Percentiles rank a stretch among this genome's conserved stretches.
These are phyloP conservation scores for Trichomalopsis sarcophagae DNA, from an alignment of 1,140 invertebrate species.

Conservation along the genomic window DNA sequence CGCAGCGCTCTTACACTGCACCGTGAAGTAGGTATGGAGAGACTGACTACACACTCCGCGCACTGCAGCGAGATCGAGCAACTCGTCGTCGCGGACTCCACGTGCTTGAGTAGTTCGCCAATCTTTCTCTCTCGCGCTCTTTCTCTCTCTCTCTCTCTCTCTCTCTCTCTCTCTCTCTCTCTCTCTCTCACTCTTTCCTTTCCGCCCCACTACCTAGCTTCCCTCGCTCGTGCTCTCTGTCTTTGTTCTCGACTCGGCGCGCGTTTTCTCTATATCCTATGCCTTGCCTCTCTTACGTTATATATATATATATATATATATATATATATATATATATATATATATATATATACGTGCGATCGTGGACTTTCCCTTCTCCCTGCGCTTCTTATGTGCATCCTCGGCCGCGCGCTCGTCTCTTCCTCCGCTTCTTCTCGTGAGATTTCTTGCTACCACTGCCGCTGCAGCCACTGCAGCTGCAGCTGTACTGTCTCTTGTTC, in stretches of 20 bases:
- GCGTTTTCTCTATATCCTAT: background rate
- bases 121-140: background rate
- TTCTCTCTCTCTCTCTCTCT: background rate
- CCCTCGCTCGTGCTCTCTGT: background rate
- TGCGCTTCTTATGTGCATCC: background rate
- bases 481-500: background rate
- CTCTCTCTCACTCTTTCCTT: background rate
- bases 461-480: too few species aligned
- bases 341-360: slow-evolving; percentile 1
- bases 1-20: slow-evolving; percentile 31
- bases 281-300: too few species aligned
- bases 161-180: background rate
- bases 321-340: background rate
- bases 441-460: background rate
- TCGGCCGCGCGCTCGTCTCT: background rate
- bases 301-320: background rate
- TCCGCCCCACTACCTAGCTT: too few species aligned
- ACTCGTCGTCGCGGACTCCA: slow-evolving; percentile 16
- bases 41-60: background rate
- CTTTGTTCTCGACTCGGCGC: slow-evolving; percentile 23
- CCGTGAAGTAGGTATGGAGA: background rate
- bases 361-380: background rate
- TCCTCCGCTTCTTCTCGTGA: background rate
- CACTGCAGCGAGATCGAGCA: background rate
- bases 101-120: slow-evolving; percentile 5